These are phyloP conservation scores for Brachymystax lenok DNA, from an alignment of 2,797 vertebrate genomes.

Conservation along the genomic window DNA sequence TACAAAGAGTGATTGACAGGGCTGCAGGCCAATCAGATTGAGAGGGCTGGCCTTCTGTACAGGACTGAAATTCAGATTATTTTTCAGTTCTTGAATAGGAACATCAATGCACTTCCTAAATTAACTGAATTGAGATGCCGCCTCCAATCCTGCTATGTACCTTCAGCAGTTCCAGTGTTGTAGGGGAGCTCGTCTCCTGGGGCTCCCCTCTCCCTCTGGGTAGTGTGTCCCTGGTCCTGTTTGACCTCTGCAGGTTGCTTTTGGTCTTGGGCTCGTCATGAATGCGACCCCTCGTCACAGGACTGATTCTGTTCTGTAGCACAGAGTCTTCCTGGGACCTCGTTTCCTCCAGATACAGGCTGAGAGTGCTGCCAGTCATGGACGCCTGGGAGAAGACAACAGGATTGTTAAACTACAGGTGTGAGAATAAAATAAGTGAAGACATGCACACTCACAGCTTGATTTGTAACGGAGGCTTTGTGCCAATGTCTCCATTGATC, in stretches of 20 bases:
- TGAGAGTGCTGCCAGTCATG: slow-evolving; percentile 89
- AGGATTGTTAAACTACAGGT: neutral
- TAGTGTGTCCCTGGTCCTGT: slow-evolving; percentile 32
- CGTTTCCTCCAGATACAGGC: slow-evolving; percentile 83
- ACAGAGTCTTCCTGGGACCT: slow-evolving; percentile 64
- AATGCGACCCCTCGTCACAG: slow-evolving; percentile 50
- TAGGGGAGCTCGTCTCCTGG: slow-evolving; percentile 72
- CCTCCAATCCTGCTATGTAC: slow-evolving; percentile 57
- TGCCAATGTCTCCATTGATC: slow-evolving; percentile 21
- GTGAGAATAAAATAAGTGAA: neutral
- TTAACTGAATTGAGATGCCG: neutral
- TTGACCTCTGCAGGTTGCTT: slow-evolving; percentile 40
- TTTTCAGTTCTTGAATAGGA: neutral
- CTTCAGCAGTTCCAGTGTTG: slow-evolving; percentile 88
- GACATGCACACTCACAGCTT: slow-evolving; percentile 12
- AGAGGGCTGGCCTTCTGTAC: no score
- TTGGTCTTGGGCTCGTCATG: slow-evolving; percentile 38
- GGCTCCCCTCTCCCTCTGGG: slow-evolving; percentile 40
- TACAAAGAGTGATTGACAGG: no score
- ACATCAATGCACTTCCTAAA: neutral
- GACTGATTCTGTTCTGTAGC: slow-evolving; percentile 60
- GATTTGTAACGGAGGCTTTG: slow-evolving; percentile 35
- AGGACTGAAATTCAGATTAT: neutral
- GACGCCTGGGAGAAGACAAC: slow-evolving; percentile 80
- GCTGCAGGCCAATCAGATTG: no score